A percentile compares a stretch with the other conserved stretches of the same genome.
Evolutionary conservation across 2,113 vertebrate species (phyloP).

Genomic region (Hippocampus abdominalis): DNA sequence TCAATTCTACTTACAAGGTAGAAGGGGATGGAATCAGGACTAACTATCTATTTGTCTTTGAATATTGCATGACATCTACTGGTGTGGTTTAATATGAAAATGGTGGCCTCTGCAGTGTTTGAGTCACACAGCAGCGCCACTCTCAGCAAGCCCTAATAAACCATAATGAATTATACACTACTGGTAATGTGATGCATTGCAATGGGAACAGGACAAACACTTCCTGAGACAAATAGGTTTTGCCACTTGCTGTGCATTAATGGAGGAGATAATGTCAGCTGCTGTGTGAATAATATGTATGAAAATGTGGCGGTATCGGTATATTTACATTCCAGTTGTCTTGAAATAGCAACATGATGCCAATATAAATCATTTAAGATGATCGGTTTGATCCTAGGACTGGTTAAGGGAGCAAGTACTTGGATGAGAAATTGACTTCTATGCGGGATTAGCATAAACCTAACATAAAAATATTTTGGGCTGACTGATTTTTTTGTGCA

Average conservation of each 20-base stretch:
- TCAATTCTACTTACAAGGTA: not conserved
- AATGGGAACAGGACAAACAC: not conserved
- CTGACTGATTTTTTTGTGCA: too few relatives aligned
- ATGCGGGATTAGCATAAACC: too few relatives aligned
- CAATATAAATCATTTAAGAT: not conserved
- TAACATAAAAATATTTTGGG: too few relatives aligned
- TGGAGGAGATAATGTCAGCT: not conserved
- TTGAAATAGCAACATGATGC: too few relatives aligned
- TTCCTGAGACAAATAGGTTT: not conserved
- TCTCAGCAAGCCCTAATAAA: not conserved
- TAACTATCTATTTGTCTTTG: not conserved
- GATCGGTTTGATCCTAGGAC: not conserved
- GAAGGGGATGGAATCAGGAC: not conserved
- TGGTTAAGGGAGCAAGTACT: not conserved
- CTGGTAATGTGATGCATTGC: not conserved
- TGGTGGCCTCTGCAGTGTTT: not conserved
- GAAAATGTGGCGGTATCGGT: not conserved
- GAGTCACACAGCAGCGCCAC: not conserved
- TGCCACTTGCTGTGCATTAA: not conserved
- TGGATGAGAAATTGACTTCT: too few relatives aligned
- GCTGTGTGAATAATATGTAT: not conserved
- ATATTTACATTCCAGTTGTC: not conserved
- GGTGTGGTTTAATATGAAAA: not conserved
- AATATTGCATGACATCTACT: not conserved
- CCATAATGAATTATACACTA: not conserved